These are phyloP conservation scores for Vespertilio murinus DNA, from an alignment of 2,797 vertebrate species.

Conservation along the genomic window DNA sequence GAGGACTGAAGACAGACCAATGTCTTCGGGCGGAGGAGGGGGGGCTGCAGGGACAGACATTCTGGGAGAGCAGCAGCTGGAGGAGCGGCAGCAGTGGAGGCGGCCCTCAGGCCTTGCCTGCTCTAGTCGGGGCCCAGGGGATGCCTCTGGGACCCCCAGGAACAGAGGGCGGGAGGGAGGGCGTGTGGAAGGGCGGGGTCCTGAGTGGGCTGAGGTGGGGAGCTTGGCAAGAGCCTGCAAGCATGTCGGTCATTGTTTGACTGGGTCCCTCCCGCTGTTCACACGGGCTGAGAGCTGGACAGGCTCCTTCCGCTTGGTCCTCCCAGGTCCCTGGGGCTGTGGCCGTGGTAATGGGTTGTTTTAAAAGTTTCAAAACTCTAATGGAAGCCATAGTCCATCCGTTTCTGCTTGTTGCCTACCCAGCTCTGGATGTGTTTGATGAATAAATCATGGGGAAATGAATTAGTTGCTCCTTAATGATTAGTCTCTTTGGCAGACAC, in stretches of 20 bases:
- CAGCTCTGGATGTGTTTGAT: slow-evolving; percentile 58
- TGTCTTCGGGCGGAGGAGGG: background rate
- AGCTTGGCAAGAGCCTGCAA: background rate
- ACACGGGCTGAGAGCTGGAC: background rate
- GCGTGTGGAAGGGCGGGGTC: background rate
- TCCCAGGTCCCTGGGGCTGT: background rate
- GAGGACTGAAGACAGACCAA: background rate
- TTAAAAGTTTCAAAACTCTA: slow-evolving; percentile 65
- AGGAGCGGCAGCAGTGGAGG: background rate
- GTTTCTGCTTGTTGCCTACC: slow-evolving; percentile 46
- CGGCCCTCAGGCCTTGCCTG: background rate
- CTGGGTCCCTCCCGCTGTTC: background rate
- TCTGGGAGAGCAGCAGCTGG: background rate
- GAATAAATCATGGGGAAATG: slow-evolving; percentile 72
- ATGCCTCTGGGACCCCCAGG: background rate
- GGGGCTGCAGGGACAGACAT: too few species aligned
- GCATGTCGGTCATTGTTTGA: background rate
- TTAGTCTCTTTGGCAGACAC: slow-evolving; percentile 46
- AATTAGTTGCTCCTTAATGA: slow-evolving; percentile 73
- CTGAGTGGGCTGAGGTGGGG: background rate
- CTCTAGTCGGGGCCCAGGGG: background rate
- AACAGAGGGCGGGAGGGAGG: background rate
- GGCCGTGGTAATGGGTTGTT: slow-evolving; percentile 51
- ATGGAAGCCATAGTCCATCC: slow-evolving; percentile 63
- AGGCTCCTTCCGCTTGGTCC: slow-evolving; percentile 17